A percentile compares a stretch with the other conserved stretches of the same genome.
These are phyloP conservation scores for Sweltsa coloradensis DNA, from an alignment of 1,140 invertebrate species.

Conservation along the genomic window DNA sequence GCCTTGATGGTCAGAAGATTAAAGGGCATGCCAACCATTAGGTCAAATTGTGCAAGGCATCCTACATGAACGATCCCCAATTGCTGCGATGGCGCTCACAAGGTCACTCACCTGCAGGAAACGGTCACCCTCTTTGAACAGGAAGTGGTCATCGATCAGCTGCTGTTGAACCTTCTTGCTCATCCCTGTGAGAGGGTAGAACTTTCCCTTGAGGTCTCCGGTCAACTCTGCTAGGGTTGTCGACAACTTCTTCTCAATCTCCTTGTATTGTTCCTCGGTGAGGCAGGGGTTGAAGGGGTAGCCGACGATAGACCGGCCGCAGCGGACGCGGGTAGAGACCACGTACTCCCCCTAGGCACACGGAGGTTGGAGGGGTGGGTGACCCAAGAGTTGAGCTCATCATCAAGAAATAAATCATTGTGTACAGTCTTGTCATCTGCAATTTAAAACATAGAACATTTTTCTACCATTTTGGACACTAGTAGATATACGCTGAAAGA, in stretches of 20 bases:
- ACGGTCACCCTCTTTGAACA: slow-evolving; percentile 64
- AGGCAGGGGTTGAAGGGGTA: slow-evolving; percentile 67
- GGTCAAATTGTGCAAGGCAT: no score
- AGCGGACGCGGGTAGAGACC: slow-evolving; percentile 61
- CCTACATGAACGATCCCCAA: no score
- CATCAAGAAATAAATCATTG: no score
- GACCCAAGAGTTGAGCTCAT: no score
- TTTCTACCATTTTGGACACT: no score
- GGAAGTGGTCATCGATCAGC: slow-evolving; percentile 64
- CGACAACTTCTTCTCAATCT: slow-evolving; percentile 41
- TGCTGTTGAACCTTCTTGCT: slow-evolving; percentile 50
- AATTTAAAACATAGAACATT: no score
- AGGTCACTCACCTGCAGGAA: slow-evolving; percentile 44
- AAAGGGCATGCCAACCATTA: no score
- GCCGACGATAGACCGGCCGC: slow-evolving; percentile 51
- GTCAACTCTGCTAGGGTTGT: slow-evolving; percentile 32
- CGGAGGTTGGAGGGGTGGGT: no score
- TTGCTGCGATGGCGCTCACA: no score
- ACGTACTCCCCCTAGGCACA: slow-evolving; percentile 51
- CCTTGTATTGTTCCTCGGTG: slow-evolving; percentile 48
- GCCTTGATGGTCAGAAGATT: no score
- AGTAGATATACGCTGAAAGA: no score
- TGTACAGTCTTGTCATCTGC: no score
- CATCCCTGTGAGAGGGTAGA: slow-evolving; percentile 55
- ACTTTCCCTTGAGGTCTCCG: slow-evolving; percentile 51